A percentile compares a stretch with the other conserved stretches of the same genome.
Conservation (phyloP, 2,113 vertebrate genomes). For the Isichthys henryi region DNA sequence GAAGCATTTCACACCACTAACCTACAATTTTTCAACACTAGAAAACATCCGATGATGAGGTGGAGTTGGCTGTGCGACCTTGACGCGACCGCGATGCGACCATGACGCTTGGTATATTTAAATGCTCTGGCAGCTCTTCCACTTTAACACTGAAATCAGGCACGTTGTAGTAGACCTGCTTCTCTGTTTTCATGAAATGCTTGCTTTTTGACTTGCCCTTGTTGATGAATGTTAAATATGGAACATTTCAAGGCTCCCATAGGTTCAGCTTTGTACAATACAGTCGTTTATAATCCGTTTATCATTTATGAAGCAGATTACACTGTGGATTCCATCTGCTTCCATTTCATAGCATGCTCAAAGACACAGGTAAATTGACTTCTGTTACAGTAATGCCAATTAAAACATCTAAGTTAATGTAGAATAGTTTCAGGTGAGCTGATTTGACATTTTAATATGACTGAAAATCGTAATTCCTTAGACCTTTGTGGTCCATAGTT, state of each 20-base stretch:
- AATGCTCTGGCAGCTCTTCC: background rate
- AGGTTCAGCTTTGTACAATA: background rate
- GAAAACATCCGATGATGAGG: background rate
- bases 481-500: conserved; percentile 84
- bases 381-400: background rate
- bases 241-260: background rate
- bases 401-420: background rate
- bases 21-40: background rate
- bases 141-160: background rate
- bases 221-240: background rate
- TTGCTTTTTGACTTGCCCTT: background rate
- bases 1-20: background rate
- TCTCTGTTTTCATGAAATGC: background rate
- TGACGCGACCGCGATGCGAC: background rate
- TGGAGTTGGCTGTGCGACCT: background rate
- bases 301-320: background rate
- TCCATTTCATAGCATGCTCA: background rate
- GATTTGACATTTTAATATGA: background rate
- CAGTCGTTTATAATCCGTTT: background rate
- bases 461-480: conserved; percentile 26
- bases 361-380: background rate
- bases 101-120: background rate
- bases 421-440: background rate
- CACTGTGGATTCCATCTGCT: background rate
- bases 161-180: background rate